Evolutionary conservation across 1,140 invertebrate genomes (phyloP).

Genomic region (Druon quercuslanigerum): DNA sequence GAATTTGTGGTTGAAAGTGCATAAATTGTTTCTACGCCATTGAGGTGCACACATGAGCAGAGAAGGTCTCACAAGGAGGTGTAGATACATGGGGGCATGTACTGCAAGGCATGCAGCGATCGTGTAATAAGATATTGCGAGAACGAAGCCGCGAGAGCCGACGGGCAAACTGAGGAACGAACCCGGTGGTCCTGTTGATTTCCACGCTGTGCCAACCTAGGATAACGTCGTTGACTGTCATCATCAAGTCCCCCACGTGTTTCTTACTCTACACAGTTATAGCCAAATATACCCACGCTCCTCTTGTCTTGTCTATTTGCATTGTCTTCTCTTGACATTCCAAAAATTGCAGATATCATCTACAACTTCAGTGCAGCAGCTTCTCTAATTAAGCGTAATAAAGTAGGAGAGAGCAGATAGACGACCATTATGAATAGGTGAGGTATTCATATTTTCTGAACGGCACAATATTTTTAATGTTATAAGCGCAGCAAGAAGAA

Average conservation of each 20-base stretch:
- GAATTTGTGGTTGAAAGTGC: neutral
- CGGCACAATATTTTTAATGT: no score
- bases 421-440: no score
- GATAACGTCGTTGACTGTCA: constrained; percentile 40
- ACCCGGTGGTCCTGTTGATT: constrained; percentile 50
- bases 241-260: constrained; percentile 18
- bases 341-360: no score
- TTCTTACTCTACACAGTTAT: neutral
- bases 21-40: neutral
- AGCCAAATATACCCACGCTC: neutral
- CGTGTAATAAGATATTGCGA: constrained; percentile 61
- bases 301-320: no score
- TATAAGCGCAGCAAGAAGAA: no score
- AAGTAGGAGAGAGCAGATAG: no score
- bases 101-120: constrained; percentile 48
- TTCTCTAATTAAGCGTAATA: no score
- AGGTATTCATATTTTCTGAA: no score
- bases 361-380: no score
- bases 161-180: constrained; percentile 46
- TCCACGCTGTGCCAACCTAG: constrained; percentile 30
- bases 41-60: neutral
- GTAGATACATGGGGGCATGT: constrained; percentile 28
- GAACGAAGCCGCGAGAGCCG: constrained; percentile 51
- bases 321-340: neutral
- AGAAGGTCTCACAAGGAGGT: neutral